A percentile compares a stretch with the other conserved stretches of the same genome.
Conservation (phyloP, 2,888 invertebrate species). For the Macropis europaea region DNA sequence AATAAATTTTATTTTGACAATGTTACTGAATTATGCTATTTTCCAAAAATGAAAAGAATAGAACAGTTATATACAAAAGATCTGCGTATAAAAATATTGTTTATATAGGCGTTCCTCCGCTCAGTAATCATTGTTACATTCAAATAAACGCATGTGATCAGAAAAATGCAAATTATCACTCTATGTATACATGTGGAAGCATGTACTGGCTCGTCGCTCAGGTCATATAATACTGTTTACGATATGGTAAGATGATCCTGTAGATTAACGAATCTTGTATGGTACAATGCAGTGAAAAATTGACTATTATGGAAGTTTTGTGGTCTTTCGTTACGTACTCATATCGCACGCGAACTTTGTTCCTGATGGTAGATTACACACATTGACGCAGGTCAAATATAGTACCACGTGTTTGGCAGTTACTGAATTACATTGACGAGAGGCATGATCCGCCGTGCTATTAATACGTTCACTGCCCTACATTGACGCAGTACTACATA, state of each 20-base stretch:
- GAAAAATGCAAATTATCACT: background rate
- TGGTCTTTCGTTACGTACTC: slow-evolving; percentile 34
- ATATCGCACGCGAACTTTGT: slow-evolving; percentile 10
- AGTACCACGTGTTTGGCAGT: background rate
- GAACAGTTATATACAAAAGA: too few relatives aligned
- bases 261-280: too few relatives aligned
- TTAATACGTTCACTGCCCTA: background rate
- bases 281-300: too few relatives aligned
- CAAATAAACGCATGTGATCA: background rate
- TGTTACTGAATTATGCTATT: too few relatives aligned
- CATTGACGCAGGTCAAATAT: background rate
- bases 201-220: too few relatives aligned
- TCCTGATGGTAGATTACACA: background rate
- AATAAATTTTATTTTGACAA: too few relatives aligned
- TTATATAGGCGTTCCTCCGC: background rate
- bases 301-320: too few relatives aligned
- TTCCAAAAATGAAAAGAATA: too few relatives aligned
- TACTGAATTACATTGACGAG: slow-evolving; percentile 1
- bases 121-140: background rate
- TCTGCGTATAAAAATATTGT: too few relatives aligned
- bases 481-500: background rate
- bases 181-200: background rate
- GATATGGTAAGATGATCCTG: too few relatives aligned
- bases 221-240: too few relatives aligned
- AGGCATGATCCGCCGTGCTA: slow-evolving; percentile 2